Evolutionary conservation across 1,140 invertebrate species (phyloP).

Genomic region (Orchestia grillus): DNA sequence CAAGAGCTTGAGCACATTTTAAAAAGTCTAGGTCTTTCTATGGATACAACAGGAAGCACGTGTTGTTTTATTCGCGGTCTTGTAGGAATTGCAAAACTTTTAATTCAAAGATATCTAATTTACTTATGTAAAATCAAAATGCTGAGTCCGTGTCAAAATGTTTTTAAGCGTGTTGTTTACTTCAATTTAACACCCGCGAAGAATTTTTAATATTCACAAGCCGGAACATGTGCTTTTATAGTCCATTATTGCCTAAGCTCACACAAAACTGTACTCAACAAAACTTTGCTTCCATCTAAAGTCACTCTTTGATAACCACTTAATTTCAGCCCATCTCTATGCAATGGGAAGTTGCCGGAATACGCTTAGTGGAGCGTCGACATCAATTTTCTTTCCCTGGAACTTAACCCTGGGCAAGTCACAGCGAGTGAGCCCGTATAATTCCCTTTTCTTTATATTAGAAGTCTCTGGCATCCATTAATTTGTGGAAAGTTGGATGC

Average conservation of each 20-base stretch:
- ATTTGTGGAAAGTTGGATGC: slow-evolving; percentile 39
- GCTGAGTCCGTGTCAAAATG: background rate
- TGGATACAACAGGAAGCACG: background rate
- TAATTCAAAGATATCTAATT: background rate
- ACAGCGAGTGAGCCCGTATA: background rate
- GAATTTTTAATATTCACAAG: background rate
- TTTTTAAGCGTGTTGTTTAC: too few relatives aligned
- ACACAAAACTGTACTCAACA: background rate
- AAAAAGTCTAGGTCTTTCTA: background rate
- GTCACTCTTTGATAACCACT: background rate
- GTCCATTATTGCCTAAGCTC: background rate
- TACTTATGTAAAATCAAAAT: background rate
- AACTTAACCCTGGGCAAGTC: background rate
- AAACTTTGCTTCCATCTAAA: background rate
- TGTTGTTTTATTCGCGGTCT: background rate
- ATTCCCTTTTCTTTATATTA: slow-evolving; percentile 4
- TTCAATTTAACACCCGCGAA: too few relatives aligned
- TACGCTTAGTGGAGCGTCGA: background rate
- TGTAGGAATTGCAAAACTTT: background rate
- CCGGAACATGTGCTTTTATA: background rate
- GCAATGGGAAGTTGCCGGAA: background rate
- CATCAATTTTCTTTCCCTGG: background rate
- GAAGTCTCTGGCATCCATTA: slow-evolving; percentile 2
- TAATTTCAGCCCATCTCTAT: background rate
- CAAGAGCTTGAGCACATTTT: background rate